Base-by-base conservation (phyloP, 2,888 invertebrate species). In the Lysandra bellargus region DNA sequence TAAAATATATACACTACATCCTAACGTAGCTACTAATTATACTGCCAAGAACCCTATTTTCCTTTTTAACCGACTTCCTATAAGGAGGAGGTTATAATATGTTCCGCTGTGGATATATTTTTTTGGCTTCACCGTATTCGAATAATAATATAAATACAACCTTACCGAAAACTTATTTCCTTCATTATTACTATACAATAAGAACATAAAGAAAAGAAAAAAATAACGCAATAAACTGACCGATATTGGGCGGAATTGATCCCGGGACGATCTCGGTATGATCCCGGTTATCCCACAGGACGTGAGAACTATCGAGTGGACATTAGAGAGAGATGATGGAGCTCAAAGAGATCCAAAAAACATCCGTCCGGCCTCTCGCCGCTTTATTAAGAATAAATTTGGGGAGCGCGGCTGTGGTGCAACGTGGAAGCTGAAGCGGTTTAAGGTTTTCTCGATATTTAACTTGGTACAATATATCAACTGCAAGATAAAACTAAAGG, bases 331-430 rank as follows among this genome's bases (percentile, higher is more conserved):
- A 89, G 49, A 49, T 69, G 89, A 89, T 89, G 89, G 88, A 89
- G 73, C 78, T 90, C 90, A 89, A 90, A 92, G 90, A 91, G 93
- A 92, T 92, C 90, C 88, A 93, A 94, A 91, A 92, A 93, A 93
- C 91, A 91, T 87, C 87, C 90, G 89, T 87, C 88, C 91, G 84
- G 84, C 84, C 84, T 90, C 89, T 88, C 89, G 84, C 87, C 91
- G 92, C 93, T 94, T 94, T 94, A 94, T 94, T 94, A 94, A 93
- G 94, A 93, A 94, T 94, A 94, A 93, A 94, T 94, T 94, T 93
- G 90, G 91, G 91, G 90, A 87, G 23, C 88, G 87, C 84, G 86
- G 87, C 82, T 9, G 44, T 78, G 85, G 86, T 17, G 1, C 80
- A 81, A 86, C 86, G 73, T 14, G 83, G 1, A 12, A 83, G 84